phyloP scores from a whole-genome alignment of 2,797 vertebrate species.

The Psittacula derbiana region DNA sequence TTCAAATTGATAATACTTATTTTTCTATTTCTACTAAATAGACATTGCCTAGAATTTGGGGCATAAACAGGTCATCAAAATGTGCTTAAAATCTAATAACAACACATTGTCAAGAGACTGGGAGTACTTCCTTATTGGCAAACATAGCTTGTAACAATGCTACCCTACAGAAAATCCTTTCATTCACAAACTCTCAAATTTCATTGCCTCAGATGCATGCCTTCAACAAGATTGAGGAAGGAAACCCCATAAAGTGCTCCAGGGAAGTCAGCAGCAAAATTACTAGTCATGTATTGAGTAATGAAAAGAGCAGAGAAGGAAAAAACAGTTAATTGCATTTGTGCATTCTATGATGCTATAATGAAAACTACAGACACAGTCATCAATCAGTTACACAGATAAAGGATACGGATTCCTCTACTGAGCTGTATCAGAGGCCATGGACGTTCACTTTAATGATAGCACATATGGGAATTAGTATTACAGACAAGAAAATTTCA shows the following conservation, averaged over 20 bases:
- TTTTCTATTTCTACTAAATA: background rate
- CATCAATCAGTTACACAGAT: conserved; percentile 24
- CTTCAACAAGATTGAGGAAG: conserved; percentile 31
- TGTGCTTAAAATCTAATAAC: conserved; percentile 1
- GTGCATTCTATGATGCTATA: background rate
- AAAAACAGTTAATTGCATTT: conserved; percentile 20
- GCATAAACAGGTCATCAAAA: background rate
- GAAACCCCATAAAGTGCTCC: background rate
- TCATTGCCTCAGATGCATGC: background rate
- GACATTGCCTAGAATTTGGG: background rate
- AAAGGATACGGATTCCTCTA: background rate
- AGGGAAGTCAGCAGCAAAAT: conserved; percentile 29
- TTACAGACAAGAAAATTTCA: background rate
- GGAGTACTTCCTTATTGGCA: background rate
- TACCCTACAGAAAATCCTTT: background rate
- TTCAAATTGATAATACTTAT: background rate
- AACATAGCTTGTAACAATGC: background rate
- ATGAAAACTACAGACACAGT: conserved; percentile 12
- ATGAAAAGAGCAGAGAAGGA: background rate
- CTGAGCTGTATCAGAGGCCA: background rate
- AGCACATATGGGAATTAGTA: background rate
- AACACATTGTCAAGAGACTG: background rate
- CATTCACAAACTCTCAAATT: background rate
- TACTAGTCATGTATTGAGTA: conserved; percentile 11
- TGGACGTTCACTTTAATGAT: background rate